Evolutionary conservation across 2,888 invertebrate genomes (phyloP).

Genomic region (Mythimna pallens): DNA sequence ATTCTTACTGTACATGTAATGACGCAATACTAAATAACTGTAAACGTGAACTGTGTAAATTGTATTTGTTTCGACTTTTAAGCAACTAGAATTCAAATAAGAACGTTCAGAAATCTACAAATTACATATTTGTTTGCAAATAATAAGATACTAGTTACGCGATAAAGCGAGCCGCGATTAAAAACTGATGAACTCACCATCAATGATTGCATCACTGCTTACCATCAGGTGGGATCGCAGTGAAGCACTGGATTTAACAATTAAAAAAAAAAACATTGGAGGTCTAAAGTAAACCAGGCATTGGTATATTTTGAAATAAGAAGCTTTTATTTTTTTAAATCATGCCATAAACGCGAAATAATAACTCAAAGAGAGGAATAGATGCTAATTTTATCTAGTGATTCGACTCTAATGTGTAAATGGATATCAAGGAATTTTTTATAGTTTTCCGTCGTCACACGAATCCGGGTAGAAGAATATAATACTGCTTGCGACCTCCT

Average conservation of each 20-base stretch:
- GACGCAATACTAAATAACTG: slow-evolving; percentile 57
- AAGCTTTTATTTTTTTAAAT: background rate
- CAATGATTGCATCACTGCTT: too few relatives aligned
- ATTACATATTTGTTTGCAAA: background rate
- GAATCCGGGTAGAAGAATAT: background rate
- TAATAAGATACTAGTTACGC: background rate
- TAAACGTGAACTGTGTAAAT: slow-evolving; percentile 26
- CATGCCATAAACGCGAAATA: background rate
- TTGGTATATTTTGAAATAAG: background rate
- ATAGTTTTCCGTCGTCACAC: background rate
- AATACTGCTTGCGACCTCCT: background rate
- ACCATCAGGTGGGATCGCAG: too few relatives aligned
- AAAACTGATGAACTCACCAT: too few relatives aligned
- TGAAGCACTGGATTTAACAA: too few relatives aligned
- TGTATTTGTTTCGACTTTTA: background rate
- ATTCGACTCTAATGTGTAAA: background rate
- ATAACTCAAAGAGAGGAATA: background rate
- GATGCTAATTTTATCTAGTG: background rate
- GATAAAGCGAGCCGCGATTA: background rate
- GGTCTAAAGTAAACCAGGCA: background rate
- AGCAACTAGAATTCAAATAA: background rate
- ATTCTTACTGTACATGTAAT: slow-evolving; percentile 40
- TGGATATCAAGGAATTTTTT: background rate
- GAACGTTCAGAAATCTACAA: background rate
- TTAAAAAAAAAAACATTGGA: too few relatives aligned